Evolutionary conservation across 2,113 vertebrate species (phyloP).

Genomic region (Origma solitaria): DNA sequence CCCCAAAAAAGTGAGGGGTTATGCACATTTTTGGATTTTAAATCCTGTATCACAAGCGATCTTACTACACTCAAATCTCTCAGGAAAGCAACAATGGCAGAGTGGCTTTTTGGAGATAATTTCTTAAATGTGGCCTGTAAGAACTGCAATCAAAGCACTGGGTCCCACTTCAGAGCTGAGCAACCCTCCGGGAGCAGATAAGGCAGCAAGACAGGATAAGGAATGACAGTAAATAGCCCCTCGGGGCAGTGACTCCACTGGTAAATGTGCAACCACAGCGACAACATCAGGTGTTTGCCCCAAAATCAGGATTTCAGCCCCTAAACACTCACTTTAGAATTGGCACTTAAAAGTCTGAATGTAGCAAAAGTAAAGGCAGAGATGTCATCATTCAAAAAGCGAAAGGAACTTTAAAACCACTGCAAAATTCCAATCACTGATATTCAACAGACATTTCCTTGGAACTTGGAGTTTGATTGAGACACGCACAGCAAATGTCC

Average conservation of each 20-base stretch:
- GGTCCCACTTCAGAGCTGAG: not conserved
- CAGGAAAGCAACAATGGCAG: not conserved
- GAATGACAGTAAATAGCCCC: not conserved
- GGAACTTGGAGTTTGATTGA: not conserved
- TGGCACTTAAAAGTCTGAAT: not conserved
- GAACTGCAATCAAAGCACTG: not conserved
- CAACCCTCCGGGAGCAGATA: not conserved
- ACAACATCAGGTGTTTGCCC: not conserved
- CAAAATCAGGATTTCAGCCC: not conserved
- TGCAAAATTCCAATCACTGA: rapidly evolving
- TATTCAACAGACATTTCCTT: rapidly evolving
- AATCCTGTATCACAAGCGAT: rapidly evolving
- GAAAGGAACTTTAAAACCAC: not conserved
- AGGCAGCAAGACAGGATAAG: not conserved
- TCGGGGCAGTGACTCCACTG: not conserved
- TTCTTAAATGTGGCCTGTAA: not conserved
- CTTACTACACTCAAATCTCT: rapidly evolving
- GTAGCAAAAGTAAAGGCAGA: not conserved
- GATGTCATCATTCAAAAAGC: not conserved
- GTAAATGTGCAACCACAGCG: not conserved
- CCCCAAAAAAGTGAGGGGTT: rapidly evolving
- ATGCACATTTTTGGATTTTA: rapidly evolving
- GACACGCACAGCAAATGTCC: not conserved
- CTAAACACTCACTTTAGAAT: rapidly evolving
- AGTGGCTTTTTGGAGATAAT: rapidly evolving